These are phyloP conservation scores for Apamea sordens DNA, from an alignment of 2,888 invertebrate species.

Conservation along the genomic window DNA sequence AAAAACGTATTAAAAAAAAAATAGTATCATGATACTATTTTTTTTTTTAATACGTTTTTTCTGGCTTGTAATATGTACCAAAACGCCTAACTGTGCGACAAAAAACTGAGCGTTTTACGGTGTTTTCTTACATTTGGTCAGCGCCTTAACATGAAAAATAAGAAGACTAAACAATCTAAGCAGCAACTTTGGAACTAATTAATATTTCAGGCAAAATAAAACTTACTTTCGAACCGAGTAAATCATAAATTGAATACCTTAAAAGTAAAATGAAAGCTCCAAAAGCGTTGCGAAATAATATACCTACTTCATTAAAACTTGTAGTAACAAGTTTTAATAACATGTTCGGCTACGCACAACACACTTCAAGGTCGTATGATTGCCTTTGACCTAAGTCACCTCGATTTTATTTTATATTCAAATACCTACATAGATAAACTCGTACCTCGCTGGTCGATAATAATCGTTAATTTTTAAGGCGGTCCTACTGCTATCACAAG, in stretches of 20 bases:
- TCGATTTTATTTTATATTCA: slow-evolving; percentile 42
- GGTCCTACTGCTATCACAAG: slow-evolving; percentile 32
- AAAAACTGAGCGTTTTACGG: too few species aligned
- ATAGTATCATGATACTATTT: too few species aligned
- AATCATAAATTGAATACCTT: neutral
- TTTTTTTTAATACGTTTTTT: too few species aligned
- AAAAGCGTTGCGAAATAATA: slow-evolving; percentile 45
- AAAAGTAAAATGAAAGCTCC: slow-evolving; percentile 41
- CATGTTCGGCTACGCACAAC: slow-evolving; percentile 31
- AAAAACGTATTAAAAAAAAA: too few species aligned
- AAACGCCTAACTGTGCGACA: too few species aligned
- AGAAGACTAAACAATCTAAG: neutral
- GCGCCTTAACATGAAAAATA: too few species aligned
- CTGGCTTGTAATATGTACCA: too few species aligned
- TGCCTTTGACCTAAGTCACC: slow-evolving; percentile 59
- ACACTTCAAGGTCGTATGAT: slow-evolving; percentile 50
- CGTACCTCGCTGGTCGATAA: slow-evolving; percentile 33
- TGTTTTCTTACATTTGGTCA: too few species aligned
- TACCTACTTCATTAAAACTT: slow-evolving; percentile 46
- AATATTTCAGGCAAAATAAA: slow-evolving; percentile 12
- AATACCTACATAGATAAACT: slow-evolving; percentile 38
- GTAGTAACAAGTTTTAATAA: slow-evolving; percentile 36
- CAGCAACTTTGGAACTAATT: slow-evolving; percentile 12
- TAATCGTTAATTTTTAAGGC: slow-evolving; percentile 58
- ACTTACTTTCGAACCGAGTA: slow-evolving; percentile 27